Percentiles rank a stretch among this genome's conserved stretches.
Conservation (phyloP, 1,140 invertebrate species). For the Pseudomyrmex sp. region DNA sequence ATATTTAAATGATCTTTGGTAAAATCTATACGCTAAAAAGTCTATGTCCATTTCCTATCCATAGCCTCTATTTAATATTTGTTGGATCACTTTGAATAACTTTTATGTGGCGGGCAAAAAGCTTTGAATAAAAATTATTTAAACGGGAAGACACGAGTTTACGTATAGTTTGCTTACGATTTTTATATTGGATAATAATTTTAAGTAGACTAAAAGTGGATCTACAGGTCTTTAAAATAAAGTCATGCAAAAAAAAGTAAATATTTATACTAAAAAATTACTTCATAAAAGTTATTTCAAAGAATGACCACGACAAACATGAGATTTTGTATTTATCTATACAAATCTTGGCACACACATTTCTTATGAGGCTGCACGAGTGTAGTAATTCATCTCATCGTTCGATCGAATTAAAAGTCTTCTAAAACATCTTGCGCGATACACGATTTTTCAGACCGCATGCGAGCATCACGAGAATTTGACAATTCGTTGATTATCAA, state of each 20-base stretch:
- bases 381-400: constrained; percentile 9
- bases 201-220: neutral
- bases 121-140: constrained; percentile 7
- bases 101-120: constrained; percentile 11
- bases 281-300: constrained; percentile 38
- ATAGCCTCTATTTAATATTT: constrained; percentile 74
- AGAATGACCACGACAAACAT: constrained; percentile 30
- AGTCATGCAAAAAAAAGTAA: neutral
- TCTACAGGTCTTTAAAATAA: neutral
- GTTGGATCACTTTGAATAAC: constrained; percentile 41
- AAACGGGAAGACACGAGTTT: neutral
- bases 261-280: constrained; percentile 11
- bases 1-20: constrained; percentile 80
- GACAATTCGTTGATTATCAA: too few species aligned
- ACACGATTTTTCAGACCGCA: too few species aligned
- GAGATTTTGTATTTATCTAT: constrained; percentile 45
- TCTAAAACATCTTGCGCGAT: neutral
- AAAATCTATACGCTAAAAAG: constrained; percentile 73
- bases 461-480: too few species aligned
- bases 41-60: constrained; percentile 1
- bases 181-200: neutral
- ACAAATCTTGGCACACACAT: constrained; percentile 66
- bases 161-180: neutral
- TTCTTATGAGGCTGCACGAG: constrained; percentile 38
- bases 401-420: constrained; percentile 17